Evolutionary conservation across 2,888 invertebrate species (phyloP).

Genomic region (Phasia obesa): DNA sequence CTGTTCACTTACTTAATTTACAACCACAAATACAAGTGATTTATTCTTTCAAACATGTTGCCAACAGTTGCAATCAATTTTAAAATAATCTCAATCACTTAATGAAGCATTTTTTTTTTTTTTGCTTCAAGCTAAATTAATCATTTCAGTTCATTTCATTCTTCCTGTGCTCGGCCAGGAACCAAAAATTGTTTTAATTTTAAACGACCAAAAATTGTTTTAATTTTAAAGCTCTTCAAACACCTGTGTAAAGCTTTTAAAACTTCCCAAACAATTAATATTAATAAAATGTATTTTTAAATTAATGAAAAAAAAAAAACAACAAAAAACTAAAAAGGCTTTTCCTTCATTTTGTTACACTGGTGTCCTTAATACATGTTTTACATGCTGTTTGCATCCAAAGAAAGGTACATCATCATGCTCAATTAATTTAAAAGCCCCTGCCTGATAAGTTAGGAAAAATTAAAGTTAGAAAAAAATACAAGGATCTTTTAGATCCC

Average conservation of each 20-base stretch:
- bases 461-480: not conserved
- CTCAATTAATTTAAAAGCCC: conserved; percentile 56
- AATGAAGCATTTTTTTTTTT: conserved; percentile 6
- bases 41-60: conserved; percentile 4
- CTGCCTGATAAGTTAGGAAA: not conserved
- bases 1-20: not conserved
- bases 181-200: not conserved
- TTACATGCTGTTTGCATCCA: not conserved
- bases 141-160: conserved; percentile 16
- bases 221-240: not conserved
- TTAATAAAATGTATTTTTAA: conserved; percentile 35
- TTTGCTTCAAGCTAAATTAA: conserved; percentile 14
- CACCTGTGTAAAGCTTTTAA: conserved; percentile 53
- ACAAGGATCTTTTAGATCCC: conserved; percentile 14
- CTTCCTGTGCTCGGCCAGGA: not conserved
- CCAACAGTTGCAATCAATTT: not conserved
- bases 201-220: not conserved
- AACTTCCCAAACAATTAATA: conserved; percentile 60
- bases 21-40: conserved; percentile 5
- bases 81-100: conserved; percentile 16
- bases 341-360: conserved; percentile 17
- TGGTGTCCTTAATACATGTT: conserved; percentile 33
- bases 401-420: conserved; percentile 28
- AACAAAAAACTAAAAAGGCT: not conserved
- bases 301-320: conserved; percentile 1